phyloP scores from a whole-genome alignment of 2,113 vertebrate genomes.

The Perca fluviatilis region DNA sequence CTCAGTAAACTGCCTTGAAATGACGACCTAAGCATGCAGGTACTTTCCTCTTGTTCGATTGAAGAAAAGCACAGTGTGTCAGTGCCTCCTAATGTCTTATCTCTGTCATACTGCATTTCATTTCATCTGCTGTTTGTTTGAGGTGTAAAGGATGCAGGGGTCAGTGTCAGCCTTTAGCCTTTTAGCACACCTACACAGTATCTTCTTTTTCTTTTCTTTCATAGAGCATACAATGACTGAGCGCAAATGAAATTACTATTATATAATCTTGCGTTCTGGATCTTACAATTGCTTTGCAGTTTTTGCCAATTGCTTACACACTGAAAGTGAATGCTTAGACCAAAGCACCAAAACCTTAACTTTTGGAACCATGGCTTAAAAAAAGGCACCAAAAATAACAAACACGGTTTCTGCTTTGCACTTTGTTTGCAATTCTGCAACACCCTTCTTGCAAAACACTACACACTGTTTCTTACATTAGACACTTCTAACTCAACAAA shows the following conservation, averaged over 20 bases:
- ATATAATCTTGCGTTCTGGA: neutral
- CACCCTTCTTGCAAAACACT: no score
- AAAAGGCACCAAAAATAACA: no score
- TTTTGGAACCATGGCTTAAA: no score
- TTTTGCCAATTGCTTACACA: no score
- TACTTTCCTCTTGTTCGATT: neutral
- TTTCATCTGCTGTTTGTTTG: neutral
- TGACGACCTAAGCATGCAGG: neutral
- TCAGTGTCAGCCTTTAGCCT: neutral
- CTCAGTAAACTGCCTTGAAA: conserved; percentile 22
- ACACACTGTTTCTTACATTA: no score
- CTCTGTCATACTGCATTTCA: neutral
- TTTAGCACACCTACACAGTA: no score
- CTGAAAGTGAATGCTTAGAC: no score
- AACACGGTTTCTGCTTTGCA: no score
- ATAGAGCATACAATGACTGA: neutral
- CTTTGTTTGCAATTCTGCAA: no score
- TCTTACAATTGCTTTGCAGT: neutral
- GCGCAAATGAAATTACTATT: neutral
- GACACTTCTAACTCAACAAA: no score
- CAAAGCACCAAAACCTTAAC: no score
- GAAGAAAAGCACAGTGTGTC: neutral
- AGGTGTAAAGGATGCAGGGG: neutral
- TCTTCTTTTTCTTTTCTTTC: neutral
- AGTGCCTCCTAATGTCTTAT: neutral